Evolutionary conservation across 1,140 invertebrate genomes (phyloP).

Genomic region (Drosophila equinoxialis): DNA sequence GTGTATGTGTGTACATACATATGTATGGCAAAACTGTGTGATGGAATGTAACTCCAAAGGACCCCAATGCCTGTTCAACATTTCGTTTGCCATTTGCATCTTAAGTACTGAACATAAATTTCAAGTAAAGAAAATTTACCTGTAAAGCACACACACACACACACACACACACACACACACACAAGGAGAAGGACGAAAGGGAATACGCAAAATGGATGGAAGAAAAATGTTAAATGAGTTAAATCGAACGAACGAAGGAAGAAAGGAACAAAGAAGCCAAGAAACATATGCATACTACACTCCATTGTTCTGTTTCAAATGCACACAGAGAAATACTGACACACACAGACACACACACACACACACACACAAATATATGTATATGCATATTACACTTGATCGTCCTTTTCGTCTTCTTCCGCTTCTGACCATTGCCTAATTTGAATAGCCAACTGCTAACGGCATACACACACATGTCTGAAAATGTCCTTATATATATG

Average conservation of each 20-base stretch:
- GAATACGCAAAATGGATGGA: background rate
- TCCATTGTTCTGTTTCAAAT: background rate
- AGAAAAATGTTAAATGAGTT: conserved; percentile 27
- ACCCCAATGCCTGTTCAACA: background rate
- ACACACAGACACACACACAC: background rate
- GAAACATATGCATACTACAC: background rate
- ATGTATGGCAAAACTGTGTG: background rate
- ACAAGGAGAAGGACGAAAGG: background rate
- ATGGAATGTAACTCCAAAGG: background rate
- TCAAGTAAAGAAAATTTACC: conserved; percentile 37
- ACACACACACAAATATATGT: background rate
- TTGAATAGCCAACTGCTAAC: conserved; percentile 10
- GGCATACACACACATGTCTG: conserved; percentile 3
- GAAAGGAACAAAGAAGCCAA: background rate
- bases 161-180: conserved; percentile 1
- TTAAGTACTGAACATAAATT: conserved; percentile 38
- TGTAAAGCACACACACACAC: conserved; percentile 14
- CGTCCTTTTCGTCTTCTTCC: background rate
- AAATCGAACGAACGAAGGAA: conserved; percentile 14
- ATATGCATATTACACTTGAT: too few species aligned
- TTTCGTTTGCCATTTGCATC: conserved; percentile 19
- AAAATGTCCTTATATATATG: background rate
- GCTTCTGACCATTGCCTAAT: conserved; percentile 3
- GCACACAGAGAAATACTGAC: too few species aligned
- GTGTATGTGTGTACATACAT: background rate